Base-by-base conservation (phyloP, 2,888 invertebrate genomes). In the Euzetes globulus region DNA sequence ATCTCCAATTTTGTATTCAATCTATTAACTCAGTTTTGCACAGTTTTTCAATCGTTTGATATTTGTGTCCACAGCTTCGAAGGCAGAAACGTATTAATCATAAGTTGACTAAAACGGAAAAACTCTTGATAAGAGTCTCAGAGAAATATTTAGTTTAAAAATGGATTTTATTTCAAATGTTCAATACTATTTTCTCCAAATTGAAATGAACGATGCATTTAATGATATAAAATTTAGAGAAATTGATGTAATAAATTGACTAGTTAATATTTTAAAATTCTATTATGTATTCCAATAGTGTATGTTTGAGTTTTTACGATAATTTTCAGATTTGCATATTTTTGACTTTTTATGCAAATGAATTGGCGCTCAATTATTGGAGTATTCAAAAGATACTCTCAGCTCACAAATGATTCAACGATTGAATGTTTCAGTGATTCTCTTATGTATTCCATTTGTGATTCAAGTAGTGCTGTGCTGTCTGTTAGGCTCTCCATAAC, bases 401-500 rank as follows among this genome's bases (percentile, higher is more conserved):
- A 25, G 19, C 22, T 55, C n/a, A 17, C 9, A 29, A 58, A 22
- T 58, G 58, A 58, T 58, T 58, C 58, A 25, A 58, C 5, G 9
- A 4, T 19, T 50, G 50, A n/a, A 50, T 50, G 50, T 50, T 50
- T 50, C 50, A 19, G 7, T 41, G 58, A 63, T 37, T 17, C 37
- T 29, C 33, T 63, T 29, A 63, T 63, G 63, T 37, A 63, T 27
- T 63, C 63, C 7, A 63, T 63, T 63, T 27, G 33, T n/a, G 27
- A 63, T 63, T 63, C 63, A 63, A 63, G 37, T 63, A 37, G 63
- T 63, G 25, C 33, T 29, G 33, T 63, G 63, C 33, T 63, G 15
- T 63, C 37, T 37, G 27, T 29, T 22, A 11, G 19, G 19, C 52
- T 22, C 52, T 52, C 9, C 22, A 52, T 52, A 13, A 58, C 25